Evolutionary conservation across 23 tunicate genomes (phyloP).

Genomic region (Diplosoma virens): DNA sequence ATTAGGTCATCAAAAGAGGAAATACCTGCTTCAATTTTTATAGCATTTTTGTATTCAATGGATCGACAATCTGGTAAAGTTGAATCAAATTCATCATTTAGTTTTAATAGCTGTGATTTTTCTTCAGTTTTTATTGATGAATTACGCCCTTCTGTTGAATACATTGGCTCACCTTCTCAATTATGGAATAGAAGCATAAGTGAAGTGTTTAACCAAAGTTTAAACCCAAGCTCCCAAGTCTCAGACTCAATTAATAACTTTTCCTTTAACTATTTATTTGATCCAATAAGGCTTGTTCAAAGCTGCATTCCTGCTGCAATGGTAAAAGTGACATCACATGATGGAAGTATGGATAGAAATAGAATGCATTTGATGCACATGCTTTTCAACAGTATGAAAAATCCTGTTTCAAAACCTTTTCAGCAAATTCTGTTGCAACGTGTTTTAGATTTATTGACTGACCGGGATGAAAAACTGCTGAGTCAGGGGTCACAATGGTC

Average conservation of each 20-base stretch:
- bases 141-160: conserved; percentile 38
- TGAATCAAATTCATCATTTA: neutral
- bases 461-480: neutral
- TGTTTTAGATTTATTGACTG: neutral
- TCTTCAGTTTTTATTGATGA: conserved; percentile 56
- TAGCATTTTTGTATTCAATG: conserved; percentile 65
- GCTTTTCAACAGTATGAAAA: neutral
- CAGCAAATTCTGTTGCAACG: conserved; percentile 12
- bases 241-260: too few relatives aligned
- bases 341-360: neutral
- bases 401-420: conserved; percentile 1
- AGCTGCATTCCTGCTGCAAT: conserved; percentile 37
- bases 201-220: conserved; percentile 32
- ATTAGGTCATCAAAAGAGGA: neutral
- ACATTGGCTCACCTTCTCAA: conserved; percentile 32
- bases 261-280: conserved; percentile 18
- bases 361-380: conserved; percentile 11
- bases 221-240: neutral
- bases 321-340: conserved; percentile 18
- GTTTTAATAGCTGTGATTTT: conserved; percentile 41
- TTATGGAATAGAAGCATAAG: conserved; percentile 30
- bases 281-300: conserved; percentile 8
- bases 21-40: neutral
- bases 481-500: conserved; percentile 8
- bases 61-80: conserved; percentile 24